phyloP scores from a whole-genome alignment of 1,140 invertebrate genomes.

The Drusus annulatus region DNA sequence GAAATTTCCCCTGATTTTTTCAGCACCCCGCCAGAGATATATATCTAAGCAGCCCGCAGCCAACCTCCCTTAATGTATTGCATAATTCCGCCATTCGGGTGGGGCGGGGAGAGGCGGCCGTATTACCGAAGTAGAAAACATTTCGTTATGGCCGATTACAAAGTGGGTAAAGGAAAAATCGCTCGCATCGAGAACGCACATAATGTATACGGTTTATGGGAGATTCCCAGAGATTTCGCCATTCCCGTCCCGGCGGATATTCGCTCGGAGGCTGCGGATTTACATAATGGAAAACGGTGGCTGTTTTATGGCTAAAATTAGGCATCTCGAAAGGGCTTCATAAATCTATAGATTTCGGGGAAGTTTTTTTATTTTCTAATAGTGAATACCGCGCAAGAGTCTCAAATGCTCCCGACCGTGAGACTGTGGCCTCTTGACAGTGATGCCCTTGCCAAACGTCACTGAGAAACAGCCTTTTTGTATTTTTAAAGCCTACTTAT shows the following conservation, averaged over 20 bases:
- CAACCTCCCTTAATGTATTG: slow-evolving; percentile 17
- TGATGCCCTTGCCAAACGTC: too few species aligned
- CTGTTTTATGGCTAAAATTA: slow-evolving; percentile 1
- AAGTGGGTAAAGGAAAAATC: slow-evolving; percentile 6
- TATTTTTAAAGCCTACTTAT: too few species aligned
- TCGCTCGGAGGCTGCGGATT: not conserved
- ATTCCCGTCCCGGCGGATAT: not conserved
- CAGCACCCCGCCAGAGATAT: too few species aligned
- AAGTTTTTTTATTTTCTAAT: too few species aligned
- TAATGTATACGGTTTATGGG: too few species aligned
- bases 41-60: not conserved
- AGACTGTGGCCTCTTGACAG: too few species aligned
- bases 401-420: too few species aligned
- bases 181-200: not conserved
- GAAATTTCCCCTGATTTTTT: not conserved
- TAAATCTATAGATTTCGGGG: not conserved
- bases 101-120: not conserved
- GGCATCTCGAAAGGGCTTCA: not conserved
- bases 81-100: slow-evolving; percentile 20
- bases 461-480: too few species aligned
- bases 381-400: too few species aligned
- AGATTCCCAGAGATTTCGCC: not conserved
- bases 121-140: slow-evolving; percentile 8
- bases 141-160: slow-evolving; percentile 32
- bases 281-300: slow-evolving; percentile 4